These are phyloP conservation scores for Anorthoa munda DNA, from an alignment of 2,888 invertebrate genomes.

Conservation along the genomic window DNA sequence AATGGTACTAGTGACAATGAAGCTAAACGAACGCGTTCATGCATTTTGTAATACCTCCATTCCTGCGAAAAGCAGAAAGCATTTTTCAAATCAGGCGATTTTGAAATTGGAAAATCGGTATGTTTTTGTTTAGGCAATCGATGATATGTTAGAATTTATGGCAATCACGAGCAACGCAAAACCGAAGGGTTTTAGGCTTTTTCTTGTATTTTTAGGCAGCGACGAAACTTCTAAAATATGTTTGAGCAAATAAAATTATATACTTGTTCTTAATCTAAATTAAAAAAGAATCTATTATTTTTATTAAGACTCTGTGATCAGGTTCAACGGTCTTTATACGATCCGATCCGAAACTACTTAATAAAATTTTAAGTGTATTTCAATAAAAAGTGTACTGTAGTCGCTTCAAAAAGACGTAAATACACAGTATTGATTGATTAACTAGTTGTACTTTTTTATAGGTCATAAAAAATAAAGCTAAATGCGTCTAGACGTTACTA, in stretches of 20 bases:
- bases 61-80: too few relatives aligned
- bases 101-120: too few relatives aligned
- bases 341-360: not conserved
- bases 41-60: not conserved
- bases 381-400: constrained; percentile 17
- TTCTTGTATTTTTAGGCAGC: too few relatives aligned
- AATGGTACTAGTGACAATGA: too few relatives aligned
- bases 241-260: too few relatives aligned
- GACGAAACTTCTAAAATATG: too few relatives aligned
- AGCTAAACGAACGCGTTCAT: too few relatives aligned
- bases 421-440: constrained; percentile 54
- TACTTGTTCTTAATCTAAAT: too few relatives aligned
- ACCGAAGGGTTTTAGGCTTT: too few relatives aligned
- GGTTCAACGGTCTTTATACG: not conserved
- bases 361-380: constrained; percentile 1
- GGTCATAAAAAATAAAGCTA: constrained; percentile 59
- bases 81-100: not conserved
- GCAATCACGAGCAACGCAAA: too few relatives aligned
- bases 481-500: constrained; percentile 62
- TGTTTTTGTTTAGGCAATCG: too few relatives aligned
- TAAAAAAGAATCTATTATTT: not conserved
- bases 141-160: not conserved
- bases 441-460: constrained; percentile 44
- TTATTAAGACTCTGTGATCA: not conserved
- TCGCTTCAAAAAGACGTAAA: constrained; percentile 18